A percentile compares a stretch with the other conserved stretches of the same genome.
Evolutionary conservation across 1,140 invertebrate species (phyloP).

Genomic region (Neuroterus valhalla): DNA sequence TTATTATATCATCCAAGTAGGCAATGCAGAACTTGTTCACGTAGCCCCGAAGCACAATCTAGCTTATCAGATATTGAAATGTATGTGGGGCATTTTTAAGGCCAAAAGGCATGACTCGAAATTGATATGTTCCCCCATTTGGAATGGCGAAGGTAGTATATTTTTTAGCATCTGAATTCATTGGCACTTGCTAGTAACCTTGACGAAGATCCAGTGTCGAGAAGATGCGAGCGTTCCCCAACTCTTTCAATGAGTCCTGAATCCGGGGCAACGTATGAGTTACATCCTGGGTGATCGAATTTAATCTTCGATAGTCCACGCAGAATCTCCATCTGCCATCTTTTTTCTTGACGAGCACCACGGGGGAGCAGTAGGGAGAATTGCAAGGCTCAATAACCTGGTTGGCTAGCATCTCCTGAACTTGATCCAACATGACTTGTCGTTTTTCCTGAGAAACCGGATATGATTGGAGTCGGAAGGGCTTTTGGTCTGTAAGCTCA

Average conservation of each 20-base stretch:
- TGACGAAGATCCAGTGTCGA: conserved; percentile 31
- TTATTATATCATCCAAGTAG: conserved; percentile 60
- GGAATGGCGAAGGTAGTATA: conserved; percentile 33
- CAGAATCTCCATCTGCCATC: too few relatives aligned
- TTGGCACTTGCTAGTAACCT: conserved; percentile 42
- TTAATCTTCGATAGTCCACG: too few relatives aligned
- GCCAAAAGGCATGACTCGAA: conserved; percentile 33
- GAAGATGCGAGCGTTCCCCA: conserved; percentile 33
- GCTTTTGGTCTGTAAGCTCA: neutral
- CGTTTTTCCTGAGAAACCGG: neutral
- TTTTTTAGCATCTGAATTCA: neutral
- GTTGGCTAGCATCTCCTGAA: conserved; percentile 36
- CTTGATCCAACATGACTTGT: conserved; percentile 34
- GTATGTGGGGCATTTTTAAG: neutral
- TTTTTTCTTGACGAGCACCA: too few relatives aligned
- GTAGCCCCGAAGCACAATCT: conserved; percentile 21
- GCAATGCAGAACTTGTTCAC: conserved; percentile 48
- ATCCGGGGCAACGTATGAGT: conserved; percentile 27
- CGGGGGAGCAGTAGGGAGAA: conserved; percentile 19
- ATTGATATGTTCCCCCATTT: conserved; percentile 29
- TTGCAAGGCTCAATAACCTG: conserved; percentile 32
- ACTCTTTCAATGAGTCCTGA: conserved; percentile 30
- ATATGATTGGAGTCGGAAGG: neutral
- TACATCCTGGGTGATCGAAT: too few relatives aligned
- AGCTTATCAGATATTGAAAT: neutral